Evolutionary conservation across 2,888 invertebrate species (phyloP).

Genomic region (Escarpia spicata): DNA sequence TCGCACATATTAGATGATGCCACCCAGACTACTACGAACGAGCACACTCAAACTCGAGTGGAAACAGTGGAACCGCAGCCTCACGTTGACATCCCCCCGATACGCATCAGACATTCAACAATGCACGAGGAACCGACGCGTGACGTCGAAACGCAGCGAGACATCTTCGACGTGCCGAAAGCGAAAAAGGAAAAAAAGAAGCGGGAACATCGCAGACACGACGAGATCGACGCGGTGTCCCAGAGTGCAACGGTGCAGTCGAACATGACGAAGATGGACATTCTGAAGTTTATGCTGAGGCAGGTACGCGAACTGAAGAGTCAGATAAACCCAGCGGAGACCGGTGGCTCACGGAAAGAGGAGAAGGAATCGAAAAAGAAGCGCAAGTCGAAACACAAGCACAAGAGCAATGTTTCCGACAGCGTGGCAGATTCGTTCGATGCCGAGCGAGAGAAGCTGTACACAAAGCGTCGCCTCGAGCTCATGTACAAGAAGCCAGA

Average conservation of each 20-base stretch:
- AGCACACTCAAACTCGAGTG: background rate
- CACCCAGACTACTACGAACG: background rate
- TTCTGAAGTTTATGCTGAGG: constrained; percentile 35
- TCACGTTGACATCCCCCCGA: constrained; percentile 20
- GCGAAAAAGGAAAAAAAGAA: background rate
- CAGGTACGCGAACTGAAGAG: constrained; percentile 35
- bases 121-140: background rate
- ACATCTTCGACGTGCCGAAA: background rate
- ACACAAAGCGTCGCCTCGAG: constrained; percentile 27
- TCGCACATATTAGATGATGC: constrained; percentile 6
- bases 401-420: constrained; percentile 13
- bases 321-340: constrained; percentile 21
- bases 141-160: constrained; percentile 23
- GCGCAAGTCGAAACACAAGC: constrained; percentile 18
- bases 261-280: constrained; percentile 29
- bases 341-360: background rate
- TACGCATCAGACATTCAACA: background rate
- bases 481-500: constrained; percentile 22
- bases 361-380: background rate
- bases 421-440: constrained; percentile 19
- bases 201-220: background rate
- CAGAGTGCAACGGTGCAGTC: constrained; percentile 13
- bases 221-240: background rate
- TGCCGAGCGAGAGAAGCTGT: constrained; percentile 19
- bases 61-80: constrained; percentile 14